These are phyloP conservation scores for Mustela nigripes DNA, from an alignment of 2,113 vertebrate genomes.

Conservation along the genomic window DNA sequence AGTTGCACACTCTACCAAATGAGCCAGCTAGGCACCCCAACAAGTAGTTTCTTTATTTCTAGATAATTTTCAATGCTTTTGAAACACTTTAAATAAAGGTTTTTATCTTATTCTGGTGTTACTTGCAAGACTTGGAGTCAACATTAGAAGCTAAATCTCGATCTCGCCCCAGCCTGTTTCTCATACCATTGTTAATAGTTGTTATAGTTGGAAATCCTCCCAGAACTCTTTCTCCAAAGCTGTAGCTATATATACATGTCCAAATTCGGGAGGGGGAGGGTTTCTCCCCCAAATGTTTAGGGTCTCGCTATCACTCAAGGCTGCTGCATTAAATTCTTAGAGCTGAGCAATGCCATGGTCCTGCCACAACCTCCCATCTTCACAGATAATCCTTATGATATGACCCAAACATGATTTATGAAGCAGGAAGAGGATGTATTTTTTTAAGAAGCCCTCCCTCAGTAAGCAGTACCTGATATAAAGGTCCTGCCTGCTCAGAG, in stretches of 20 bases:
- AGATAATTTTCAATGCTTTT: neutral
- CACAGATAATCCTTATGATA: neutral
- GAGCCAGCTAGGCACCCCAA: neutral
- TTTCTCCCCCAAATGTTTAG: neutral
- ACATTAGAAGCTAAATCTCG: constrained; percentile 37
- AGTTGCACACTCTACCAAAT: neutral
- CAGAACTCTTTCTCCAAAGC: constrained; percentile 38
- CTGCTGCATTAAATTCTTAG: neutral
- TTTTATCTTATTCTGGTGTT: constrained; percentile 6
- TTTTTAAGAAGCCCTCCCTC: neutral
- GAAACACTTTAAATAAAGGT: neutral
- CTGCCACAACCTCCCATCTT: neutral
- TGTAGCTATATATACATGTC: neutral
- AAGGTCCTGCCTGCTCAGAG: neutral
- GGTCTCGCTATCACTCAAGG: neutral
- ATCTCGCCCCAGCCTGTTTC: neutral
- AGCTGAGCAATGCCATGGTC: neutral
- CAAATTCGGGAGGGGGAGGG: neutral
- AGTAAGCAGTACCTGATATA: neutral
- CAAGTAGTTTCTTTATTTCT: neutral
- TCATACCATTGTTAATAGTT: constrained; percentile 18
- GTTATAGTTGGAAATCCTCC: constrained; percentile 60
- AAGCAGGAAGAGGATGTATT: neutral
- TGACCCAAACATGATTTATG: neutral
- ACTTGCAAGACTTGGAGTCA: neutral